A percentile compares a stretch with the other conserved stretches of the same genome.
These are phyloP conservation scores for Tipula vernalis DNA, from an alignment of 2,888 invertebrate species.

Conservation along the genomic window DNA sequence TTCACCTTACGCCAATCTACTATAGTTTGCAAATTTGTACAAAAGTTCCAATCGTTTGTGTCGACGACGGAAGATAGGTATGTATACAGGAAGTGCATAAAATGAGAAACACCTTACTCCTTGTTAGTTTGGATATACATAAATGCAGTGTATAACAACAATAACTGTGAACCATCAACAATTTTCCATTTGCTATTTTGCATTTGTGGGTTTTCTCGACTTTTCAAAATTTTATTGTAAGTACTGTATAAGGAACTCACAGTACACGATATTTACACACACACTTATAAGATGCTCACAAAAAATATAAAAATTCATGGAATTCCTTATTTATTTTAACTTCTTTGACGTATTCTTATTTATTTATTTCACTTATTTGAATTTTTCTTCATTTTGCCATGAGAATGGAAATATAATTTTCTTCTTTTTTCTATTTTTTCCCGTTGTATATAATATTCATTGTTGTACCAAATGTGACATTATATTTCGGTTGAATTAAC, in stretches of 20 bases:
- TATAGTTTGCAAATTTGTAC: neutral
- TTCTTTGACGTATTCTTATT: neutral
- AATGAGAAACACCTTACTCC: no score
- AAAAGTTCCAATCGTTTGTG: neutral
- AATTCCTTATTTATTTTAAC: neutral
- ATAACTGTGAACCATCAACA: neutral
- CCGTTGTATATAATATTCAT: neutral
- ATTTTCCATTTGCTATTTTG: neutral
- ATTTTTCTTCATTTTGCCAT: neutral
- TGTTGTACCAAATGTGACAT: neutral
- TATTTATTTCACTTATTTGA: neutral
- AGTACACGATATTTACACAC: neutral
- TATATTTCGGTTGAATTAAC: neutral
- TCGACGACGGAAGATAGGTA: neutral
- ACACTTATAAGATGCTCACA: neutral
- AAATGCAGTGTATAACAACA: neutral
- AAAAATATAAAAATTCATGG: neutral
- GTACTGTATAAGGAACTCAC: neutral
- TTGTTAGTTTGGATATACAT: neutral
- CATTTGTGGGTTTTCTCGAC: neutral
- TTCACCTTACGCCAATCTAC: neutral
- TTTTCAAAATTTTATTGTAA: neutral
- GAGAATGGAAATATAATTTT: neutral
- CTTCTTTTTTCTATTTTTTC: neutral
- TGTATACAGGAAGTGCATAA: neutral